Percentiles rank a stretch among this genome's conserved stretches.
Conservation (phyloP, 2,797 vertebrate genomes). For the Myotis daubentonii region DNA sequence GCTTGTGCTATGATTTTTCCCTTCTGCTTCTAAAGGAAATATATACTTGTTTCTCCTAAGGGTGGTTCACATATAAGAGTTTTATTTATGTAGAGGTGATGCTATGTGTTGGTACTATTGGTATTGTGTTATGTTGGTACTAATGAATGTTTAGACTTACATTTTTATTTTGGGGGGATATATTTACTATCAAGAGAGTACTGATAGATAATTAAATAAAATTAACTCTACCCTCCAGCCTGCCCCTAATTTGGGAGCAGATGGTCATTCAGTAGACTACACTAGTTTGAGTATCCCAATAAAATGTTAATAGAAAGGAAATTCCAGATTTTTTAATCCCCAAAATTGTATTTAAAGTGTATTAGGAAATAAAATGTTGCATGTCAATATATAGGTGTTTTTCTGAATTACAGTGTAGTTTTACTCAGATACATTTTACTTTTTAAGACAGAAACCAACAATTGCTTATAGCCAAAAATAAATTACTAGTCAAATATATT, state of each 20-base stretch:
- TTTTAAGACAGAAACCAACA: neutral
- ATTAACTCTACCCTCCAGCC: neutral
- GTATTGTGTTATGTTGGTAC: constrained; percentile 44
- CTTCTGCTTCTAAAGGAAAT: constrained; percentile 19
- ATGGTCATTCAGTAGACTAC: neutral
- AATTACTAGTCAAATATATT: constrained; percentile 20
- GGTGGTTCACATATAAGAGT: neutral
- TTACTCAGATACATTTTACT: neutral
- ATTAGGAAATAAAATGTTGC: neutral
- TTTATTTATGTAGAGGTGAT: neutral
- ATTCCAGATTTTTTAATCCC: neutral
- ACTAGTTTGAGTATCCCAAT: neutral
- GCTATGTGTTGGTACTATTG: constrained; percentile 57
- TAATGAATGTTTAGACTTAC: constrained; percentile 61
- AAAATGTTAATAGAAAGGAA: constrained; percentile 37
- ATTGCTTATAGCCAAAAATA: constrained; percentile 1
- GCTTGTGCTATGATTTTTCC: neutral
- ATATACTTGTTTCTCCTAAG: neutral
- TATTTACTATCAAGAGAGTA: neutral
- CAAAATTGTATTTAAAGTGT: neutral
- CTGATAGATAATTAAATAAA: constrained; percentile 17
- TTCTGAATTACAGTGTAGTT: neutral
- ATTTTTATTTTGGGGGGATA: neutral
- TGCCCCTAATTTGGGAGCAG: neutral
- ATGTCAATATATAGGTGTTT: neutral